Evolutionary conservation across 2,888 invertebrate species (phyloP).

Genomic region (Nomada hirtipes): DNA sequence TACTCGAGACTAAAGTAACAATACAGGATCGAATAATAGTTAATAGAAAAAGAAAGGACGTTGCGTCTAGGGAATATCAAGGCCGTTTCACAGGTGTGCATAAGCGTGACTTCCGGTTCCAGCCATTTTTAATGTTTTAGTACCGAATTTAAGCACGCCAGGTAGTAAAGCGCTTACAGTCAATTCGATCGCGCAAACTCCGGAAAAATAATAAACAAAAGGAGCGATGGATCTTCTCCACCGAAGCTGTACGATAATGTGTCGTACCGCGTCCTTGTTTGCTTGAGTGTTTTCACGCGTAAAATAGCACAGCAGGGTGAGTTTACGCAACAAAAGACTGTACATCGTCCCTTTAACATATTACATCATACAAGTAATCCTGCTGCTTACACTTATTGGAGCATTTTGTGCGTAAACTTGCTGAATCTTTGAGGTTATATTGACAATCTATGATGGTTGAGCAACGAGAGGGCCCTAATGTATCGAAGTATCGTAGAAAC

Average conservation of each 20-base stretch:
- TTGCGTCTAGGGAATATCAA: constrained; percentile 45
- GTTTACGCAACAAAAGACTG: constrained; percentile 46
- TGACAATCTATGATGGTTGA: constrained; percentile 63
- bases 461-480: constrained; percentile 47
- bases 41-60: background rate
- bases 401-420: constrained; percentile 25
- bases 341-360: constrained; percentile 2
- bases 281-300: constrained; percentile 69
- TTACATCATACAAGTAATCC: constrained; percentile 5
- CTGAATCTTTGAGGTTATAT: constrained; percentile 71
- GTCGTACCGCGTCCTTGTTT: constrained; percentile 62
- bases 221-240: constrained; percentile 70
- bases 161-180: constrained; percentile 34
- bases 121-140: constrained; percentile 42
- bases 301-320: constrained; percentile 66
- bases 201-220: constrained; percentile 78
- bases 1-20: background rate
- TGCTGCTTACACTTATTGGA: constrained; percentile 8
- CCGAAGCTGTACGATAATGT: constrained; percentile 67
- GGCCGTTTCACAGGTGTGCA: constrained; percentile 47
- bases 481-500: constrained; percentile 42
- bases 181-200: constrained; percentile 66
- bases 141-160: constrained; percentile 31
- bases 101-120: constrained; percentile 42
- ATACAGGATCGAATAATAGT: background rate